Conservation (phyloP, 2,797 vertebrate species). For the Momotus momota region DNA sequence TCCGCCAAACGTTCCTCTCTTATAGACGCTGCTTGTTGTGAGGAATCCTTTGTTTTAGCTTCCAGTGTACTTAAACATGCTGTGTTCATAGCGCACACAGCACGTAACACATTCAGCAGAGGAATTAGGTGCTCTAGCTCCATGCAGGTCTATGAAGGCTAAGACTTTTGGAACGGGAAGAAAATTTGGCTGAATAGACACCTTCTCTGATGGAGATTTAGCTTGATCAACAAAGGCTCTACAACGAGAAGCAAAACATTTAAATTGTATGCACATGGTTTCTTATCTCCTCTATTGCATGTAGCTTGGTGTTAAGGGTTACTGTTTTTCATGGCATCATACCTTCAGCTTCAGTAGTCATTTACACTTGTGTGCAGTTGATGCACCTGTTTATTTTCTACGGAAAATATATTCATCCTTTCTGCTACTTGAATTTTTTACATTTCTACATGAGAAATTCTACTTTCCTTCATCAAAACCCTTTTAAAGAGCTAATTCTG, state of each 20-base stretch:
- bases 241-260: accelerated
- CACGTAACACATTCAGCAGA: neutral
- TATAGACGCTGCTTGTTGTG: neutral
- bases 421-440: neutral
- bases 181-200: neutral
- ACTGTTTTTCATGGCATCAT: neutral
- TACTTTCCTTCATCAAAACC: neutral
- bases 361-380: neutral
- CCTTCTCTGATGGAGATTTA: neutral
- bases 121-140: neutral
- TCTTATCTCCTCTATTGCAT: neutral
- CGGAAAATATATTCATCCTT: neutral
- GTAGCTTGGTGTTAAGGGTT: neutral
- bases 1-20: neutral
- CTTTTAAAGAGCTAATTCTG: neutral
- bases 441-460: neutral
- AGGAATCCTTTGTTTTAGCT: neutral
- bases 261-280: neutral
- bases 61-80: neutral
- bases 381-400: neutral
- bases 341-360: neutral
- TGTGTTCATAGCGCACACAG: neutral
- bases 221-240: neutral
- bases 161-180: neutral
- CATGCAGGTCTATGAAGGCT: neutral